Evolutionary conservation across 1,140 invertebrate species (phyloP), one percentile per base, ranked within the genome.

Genomic region (Solenopsis invicta): DNA sequence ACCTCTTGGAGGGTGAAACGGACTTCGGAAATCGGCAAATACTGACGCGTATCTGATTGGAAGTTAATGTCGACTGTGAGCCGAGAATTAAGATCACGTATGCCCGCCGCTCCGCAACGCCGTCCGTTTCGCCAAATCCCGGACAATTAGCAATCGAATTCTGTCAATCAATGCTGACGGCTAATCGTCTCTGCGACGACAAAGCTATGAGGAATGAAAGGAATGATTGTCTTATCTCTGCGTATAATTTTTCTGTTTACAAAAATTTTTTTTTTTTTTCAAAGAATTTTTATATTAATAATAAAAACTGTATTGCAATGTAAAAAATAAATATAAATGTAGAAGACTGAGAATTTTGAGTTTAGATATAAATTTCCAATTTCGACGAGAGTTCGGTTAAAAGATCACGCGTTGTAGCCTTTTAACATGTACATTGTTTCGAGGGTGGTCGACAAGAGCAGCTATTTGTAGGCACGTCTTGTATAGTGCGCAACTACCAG

Each of bases 1-100:
- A 78, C 71, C 87, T 86, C 64, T 87, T 64, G 72, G 45, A 86
- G 52, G 72, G 50, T 82, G 69, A 87, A 48, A 74, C 41, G 75
- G 69, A 81, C 61, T 41, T 21, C 1, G 13, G 21, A 16, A 77
- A 62, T 75, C 71, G 41, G 37, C n/a, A 34, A 41, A 77, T 52
- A 85, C 13, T 37, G 34, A 72, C 34, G 59, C 54, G 66, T 41
- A 41, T 24, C 48, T 62, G 85, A 87, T 37, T 76, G 21, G 71
- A 87, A 89, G 77, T 86, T 89, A 89, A 89, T 89, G 72, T 61
- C n/a, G 13, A 13, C 34, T 29, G n/a, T 54, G 62, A 62, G 24
- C 13, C 34, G 16, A 72, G 54, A 82, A 82, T 82, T 82, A 82
- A 61, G 41, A 72, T 34, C 59, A 34, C 6, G n/a, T 59, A 21